Conservation (phyloP, 2,888 invertebrate genomes). For the Empis livida region DNA sequence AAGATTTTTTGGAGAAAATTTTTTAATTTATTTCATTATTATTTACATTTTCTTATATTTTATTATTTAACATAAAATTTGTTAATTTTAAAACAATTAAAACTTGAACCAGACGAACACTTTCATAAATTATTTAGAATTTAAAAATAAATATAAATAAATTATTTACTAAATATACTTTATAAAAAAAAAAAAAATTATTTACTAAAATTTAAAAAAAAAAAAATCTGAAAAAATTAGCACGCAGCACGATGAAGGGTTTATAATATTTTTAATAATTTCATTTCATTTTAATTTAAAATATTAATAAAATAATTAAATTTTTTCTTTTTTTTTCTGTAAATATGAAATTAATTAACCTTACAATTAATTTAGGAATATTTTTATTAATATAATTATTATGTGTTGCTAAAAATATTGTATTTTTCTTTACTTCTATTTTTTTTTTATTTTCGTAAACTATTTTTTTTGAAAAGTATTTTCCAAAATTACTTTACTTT, state of each 20-base stretch:
- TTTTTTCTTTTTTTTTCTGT: no score
- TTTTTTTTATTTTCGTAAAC: no score
- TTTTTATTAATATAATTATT: no score
- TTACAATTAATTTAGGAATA: no score
- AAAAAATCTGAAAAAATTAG: conserved; percentile 5
- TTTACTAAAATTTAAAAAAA: background rate
- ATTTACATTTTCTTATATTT: background rate
- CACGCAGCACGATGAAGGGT: conserved; percentile 13
- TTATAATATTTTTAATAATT: conserved; percentile 3
- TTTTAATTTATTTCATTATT: no score
- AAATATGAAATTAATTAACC: no score
- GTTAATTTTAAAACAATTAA: conserved; percentile 12
- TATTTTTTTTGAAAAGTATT: no score
- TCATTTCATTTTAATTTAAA: background rate
- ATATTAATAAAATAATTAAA: background rate
- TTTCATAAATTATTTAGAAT: conserved; percentile 21
- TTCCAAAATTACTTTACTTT: no score
- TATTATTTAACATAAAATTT: conserved; percentile 10
- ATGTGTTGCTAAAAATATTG: no score
- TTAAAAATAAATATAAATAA: conserved; percentile 6
- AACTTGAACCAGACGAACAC: conserved; percentile 38
- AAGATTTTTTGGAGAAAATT: no score
- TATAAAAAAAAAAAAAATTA: background rate
- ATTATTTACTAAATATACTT: conserved; percentile 4
- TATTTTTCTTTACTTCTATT: no score